These are phyloP conservation scores for Champsocephalus esox DNA, from an alignment of 2,797 vertebrate genomes.

Conservation along the genomic window DNA sequence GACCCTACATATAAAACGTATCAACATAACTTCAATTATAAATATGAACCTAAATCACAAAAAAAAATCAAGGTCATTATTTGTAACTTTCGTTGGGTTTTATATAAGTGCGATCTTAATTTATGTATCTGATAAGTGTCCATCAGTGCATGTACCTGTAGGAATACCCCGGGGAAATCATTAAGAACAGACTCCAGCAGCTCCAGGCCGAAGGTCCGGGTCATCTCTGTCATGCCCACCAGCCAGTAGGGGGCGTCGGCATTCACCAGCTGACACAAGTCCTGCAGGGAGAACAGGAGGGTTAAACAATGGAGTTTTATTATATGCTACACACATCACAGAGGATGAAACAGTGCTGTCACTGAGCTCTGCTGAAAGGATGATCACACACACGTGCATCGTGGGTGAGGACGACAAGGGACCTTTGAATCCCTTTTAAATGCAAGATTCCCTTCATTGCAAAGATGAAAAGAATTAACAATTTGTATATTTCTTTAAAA, in stretches of 20 bases:
- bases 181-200: conserved; percentile 98
- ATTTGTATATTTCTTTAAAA: conserved; percentile 1
- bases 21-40: too few species aligned
- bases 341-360: conserved; percentile 24
- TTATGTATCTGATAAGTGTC: neutral
- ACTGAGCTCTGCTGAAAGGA: conserved; percentile 37
- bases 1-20: too few species aligned
- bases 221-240: conserved; percentile 99
- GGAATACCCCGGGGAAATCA: conserved; percentile 96
- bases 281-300: conserved; percentile 79
- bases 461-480: conserved; percentile 16
- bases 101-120: too few species aligned
- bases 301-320: conserved; percentile 48
- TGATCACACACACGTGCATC: conserved; percentile 18
- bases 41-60: neutral
- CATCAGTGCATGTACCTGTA: conserved; percentile 86
- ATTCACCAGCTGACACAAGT: conserved; percentile 97
- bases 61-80: neutral
- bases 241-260: conserved; percentile 99
- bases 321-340: conserved; percentile 37
- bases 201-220: conserved; percentile 96
- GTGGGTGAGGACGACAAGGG: conserved; percentile 8
- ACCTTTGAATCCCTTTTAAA: conserved; percentile 6
- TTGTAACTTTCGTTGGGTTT: neutral
- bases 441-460: neutral